phyloP scores from a whole-genome alignment of 2,888 invertebrate species.

The Mesorhabditis spiculigera region DNA sequence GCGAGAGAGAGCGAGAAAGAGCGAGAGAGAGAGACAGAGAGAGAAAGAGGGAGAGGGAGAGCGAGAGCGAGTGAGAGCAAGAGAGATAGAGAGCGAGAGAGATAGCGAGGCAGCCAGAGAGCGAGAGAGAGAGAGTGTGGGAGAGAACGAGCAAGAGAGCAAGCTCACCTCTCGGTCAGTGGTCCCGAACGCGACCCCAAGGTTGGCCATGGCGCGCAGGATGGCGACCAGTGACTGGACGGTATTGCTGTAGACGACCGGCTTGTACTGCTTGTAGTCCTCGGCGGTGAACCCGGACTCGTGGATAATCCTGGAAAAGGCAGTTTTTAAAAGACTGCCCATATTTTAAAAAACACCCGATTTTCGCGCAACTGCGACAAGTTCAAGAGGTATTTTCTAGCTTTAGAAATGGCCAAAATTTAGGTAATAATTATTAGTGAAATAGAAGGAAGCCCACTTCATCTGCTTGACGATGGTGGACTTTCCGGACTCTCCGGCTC shows the following conservation, averaged over 20 bases:
- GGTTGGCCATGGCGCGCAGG: slow-evolving; percentile 96
- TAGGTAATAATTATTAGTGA: not conserved
- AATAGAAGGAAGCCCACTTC: slow-evolving; percentile 75
- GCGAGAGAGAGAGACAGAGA: no score
- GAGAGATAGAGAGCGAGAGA: no score
- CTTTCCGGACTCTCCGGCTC: slow-evolving; percentile 98
- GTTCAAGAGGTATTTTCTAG: no score
- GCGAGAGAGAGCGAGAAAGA: no score
- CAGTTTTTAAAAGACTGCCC: not conserved
- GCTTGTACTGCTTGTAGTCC: slow-evolving; percentile 99
- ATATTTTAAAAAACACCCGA: not conserved
- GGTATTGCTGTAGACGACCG: slow-evolving; percentile 99
- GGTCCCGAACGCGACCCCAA: slow-evolving; percentile 92
- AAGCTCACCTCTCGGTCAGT: slow-evolving; percentile 85
- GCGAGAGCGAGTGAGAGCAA: no score
- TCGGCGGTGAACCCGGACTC: slow-evolving; percentile 99
- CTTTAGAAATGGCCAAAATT: not conserved
- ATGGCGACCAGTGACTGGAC: slow-evolving; percentile 99
- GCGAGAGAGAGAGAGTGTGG: not conserved
- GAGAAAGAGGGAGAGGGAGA: no score
- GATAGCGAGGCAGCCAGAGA: no score
- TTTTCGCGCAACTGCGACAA: not conserved
- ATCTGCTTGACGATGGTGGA: slow-evolving; percentile 99
- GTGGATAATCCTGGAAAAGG: slow-evolving; percentile 89
- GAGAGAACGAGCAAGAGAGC: not conserved